Evolutionary conservation across 2,113 vertebrate genomes (phyloP).

Genomic region (Nematolebias whitei): DNA sequence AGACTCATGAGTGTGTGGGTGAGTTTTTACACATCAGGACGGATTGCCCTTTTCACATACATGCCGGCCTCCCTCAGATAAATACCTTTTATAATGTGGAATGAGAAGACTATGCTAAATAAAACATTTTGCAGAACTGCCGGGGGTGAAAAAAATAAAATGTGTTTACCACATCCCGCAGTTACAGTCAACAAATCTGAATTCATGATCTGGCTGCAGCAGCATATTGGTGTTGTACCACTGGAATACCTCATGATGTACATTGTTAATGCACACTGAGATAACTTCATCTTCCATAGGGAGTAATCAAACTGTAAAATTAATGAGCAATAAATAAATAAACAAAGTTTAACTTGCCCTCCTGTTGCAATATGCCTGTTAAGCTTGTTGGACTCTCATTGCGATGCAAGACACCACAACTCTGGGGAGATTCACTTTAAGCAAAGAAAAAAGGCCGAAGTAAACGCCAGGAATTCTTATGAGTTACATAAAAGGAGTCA

Average conservation of each 20-base stretch:
- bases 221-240: slow-evolving; percentile 38
- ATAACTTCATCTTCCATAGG: slow-evolving; percentile 53
- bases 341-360: slow-evolving; percentile 27
- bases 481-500: slow-evolving; percentile 31
- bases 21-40: slow-evolving; percentile 55
- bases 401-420: slow-evolving; percentile 21
- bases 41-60: slow-evolving; percentile 58
- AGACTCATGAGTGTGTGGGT: slow-evolving; percentile 59
- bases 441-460: slow-evolving; percentile 31
- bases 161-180: slow-evolving; percentile 7
- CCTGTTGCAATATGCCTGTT: slow-evolving; percentile 63
- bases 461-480: slow-evolving; percentile 40
- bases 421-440: slow-evolving; percentile 42
- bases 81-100: slow-evolving; percentile 33
- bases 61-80: slow-evolving; percentile 38
- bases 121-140: slow-evolving; percentile 47
- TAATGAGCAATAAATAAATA: slow-evolving; percentile 53
- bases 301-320: slow-evolving; percentile 68
- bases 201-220: slow-evolving; percentile 37
- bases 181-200: slow-evolving; percentile 37
- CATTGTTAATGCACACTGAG: slow-evolving; percentile 63
- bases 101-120: slow-evolving; percentile 39
- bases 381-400: slow-evolving; percentile 59
- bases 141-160: slow-evolving; percentile 17
- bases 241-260: slow-evolving; percentile 63